Evolutionary conservation across 2,797 vertebrate genomes (phyloP), one percentile per base, ranked within the genome.

Genomic region (Melanotaenia pygmaea): DNA sequence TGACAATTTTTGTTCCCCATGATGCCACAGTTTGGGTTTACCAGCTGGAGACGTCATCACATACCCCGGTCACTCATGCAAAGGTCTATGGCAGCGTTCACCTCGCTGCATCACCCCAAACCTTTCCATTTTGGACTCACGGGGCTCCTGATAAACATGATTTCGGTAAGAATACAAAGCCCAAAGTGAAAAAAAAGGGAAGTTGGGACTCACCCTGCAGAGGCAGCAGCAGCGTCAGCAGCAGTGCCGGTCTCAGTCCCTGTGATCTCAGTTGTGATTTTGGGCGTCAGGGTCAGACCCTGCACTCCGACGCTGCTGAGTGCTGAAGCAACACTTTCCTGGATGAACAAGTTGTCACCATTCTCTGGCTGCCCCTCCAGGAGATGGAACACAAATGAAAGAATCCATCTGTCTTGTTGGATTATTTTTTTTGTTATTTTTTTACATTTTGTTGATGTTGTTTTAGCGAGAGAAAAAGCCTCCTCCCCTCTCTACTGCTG

Each of bases 171-270:
- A 37, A 24, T 20, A 16, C 3, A 34, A 59, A 76, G 0, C 18
- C 20, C 1, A 11, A 50, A 58, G 1, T 47, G 11, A 30, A 38
- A 47, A 47, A 5, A 38, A 37, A 28, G 59, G 22, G 43, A 81
- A 84, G 78, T 80, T 80, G 64, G 54, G 76, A 82, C 86, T 88
- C 84, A 88, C 86, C 83, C 74, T 70, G 66, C 64, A 38, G 59
- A 9, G 1, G 12, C 28, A 26, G 57, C 40, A 34, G 57, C 32
- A 13, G 35, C 60, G 73, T 32, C 7, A 2, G 69, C 1, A 20
- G 61, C 18, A 2, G 64, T 8, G 5, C 22, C 2, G 54, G 64
- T 32, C 38, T 26, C 2, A 1, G 26, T 32, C 50, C 61, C 50
- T 10, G 47, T 43, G 60, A 16, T 47, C 9, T 38, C 22, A 3